A percentile compares a stretch with the other conserved stretches of the same genome.
phyloP scores from a whole-genome alignment of 2,113 vertebrate species.

The Pontoporia blainvillei region DNA sequence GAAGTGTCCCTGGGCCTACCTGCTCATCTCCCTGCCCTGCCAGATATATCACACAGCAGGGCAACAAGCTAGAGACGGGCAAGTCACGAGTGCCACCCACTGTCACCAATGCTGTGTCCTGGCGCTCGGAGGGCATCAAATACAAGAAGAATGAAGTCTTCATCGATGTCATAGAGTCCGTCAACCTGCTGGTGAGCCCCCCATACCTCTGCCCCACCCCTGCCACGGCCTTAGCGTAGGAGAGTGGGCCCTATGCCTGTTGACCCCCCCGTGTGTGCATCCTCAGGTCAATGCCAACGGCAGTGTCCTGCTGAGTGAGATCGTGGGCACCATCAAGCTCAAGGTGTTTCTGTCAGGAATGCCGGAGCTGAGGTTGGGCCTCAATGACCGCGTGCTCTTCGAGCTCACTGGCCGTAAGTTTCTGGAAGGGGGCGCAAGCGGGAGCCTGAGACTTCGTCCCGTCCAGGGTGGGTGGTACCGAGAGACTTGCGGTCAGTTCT shows the following conservation, averaged over 20 bases:
- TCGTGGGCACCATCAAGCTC: conserved; percentile 90
- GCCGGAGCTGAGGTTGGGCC: conserved; percentile 91
- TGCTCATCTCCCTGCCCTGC: not conserved
- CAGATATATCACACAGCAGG: conserved; percentile 95
- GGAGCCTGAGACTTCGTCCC: not conserved
- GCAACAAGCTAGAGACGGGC: conserved; percentile 90
- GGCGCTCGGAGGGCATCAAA: conserved; percentile 94
- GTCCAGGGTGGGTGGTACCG: not conserved
- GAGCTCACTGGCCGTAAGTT: conserved; percentile 93
- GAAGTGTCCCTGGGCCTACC: not conserved
- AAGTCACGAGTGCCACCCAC: conserved; percentile 90
- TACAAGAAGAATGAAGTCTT: conserved; percentile 99
- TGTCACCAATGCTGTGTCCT: conserved; percentile 95
- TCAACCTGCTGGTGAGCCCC: conserved; percentile 91
- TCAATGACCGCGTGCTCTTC: conserved; percentile 94
- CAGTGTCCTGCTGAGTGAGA: conserved; percentile 91
- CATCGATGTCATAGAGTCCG: conserved; percentile 94
- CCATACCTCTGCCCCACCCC: rapidly evolving
- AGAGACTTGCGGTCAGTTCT: not conserved
- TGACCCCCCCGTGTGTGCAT: not conserved
- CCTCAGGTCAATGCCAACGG: conserved; percentile 88
- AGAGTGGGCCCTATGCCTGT: not conserved
- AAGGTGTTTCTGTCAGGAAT: conserved; percentile 93
- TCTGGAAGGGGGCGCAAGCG: rapidly evolving
- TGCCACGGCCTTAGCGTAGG: rapidly evolving